Conservation (phyloP, 2,888 invertebrate genomes). For the Tenthredo scrophulariae region DNA sequence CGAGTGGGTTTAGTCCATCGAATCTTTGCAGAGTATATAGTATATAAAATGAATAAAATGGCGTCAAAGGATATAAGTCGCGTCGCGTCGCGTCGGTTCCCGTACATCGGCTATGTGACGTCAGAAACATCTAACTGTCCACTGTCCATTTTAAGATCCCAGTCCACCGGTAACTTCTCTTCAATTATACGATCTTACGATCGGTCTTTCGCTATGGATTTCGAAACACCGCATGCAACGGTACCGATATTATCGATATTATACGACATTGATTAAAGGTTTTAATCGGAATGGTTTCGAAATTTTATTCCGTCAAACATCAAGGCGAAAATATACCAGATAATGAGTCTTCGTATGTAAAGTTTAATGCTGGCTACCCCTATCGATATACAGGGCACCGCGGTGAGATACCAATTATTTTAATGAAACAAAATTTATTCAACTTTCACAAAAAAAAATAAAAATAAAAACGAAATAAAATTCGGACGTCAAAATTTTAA, state of each 20-base stretch:
- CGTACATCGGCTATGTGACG: slow-evolving; percentile 50
- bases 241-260: neutral
- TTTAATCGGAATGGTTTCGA: neutral
- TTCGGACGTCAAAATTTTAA: slow-evolving; percentile 27
- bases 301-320: neutral
- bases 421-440: slow-evolving; percentile 35
- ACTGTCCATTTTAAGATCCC: slow-evolving; percentile 46
- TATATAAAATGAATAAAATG: slow-evolving; percentile 8
- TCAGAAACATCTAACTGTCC: slow-evolving; percentile 52
- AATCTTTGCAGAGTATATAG: neutral
- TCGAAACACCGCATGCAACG: neutral
- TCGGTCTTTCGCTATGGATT: neutral
- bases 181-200: slow-evolving; percentile 3
- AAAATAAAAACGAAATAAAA: slow-evolving; percentile 8
- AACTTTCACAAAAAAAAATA: slow-evolving; percentile 30
- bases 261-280: neutral
- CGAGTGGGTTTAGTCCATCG: neutral
- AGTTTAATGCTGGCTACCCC: neutral
- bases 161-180: slow-evolving; percentile 5
- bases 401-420: slow-evolving; percentile 26
- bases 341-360: neutral
- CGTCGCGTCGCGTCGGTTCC: slow-evolving; percentile 29
- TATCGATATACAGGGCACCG: slow-evolving; percentile 10
- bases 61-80: slow-evolving; percentile 2
- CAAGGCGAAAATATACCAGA: neutral